Base-by-base conservation (phyloP, 2,797 vertebrate genomes). In the Chanos chanos region DNA sequence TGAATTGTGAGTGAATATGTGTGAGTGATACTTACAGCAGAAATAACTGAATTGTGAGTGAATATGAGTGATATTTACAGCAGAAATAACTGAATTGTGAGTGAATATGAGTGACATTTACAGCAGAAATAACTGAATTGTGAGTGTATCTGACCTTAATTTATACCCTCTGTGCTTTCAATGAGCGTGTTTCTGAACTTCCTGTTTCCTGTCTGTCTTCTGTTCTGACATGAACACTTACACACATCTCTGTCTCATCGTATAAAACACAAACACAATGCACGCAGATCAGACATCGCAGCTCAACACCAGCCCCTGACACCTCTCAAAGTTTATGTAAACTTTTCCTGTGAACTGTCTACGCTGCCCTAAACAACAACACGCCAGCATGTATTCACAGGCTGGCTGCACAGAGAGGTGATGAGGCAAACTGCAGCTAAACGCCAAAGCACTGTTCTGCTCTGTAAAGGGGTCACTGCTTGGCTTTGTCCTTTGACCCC, bases 401-500 rank as follows among this genome's bases (percentile, higher is more conserved):
- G 33, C 5, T 7, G 4, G 24, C n/a, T 22, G 16, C n/a, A 33
- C 27, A 43, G 13, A 54, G 41, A 18, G 15, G 25, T 22, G 10
- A 8, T 57, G 21, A n/a, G 48, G 54, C 43, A 25, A 7, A 7
- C 15, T 25, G 19, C 43, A 30, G 40, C 18, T 55, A 43, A 60
- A n/a, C 30, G 27, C 53, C 44, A 59, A 48, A 45, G 43, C 34
- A 43, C 37, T 21, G 39, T 27, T 45, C 22, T 21, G 13, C 15
- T 5, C 15, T 18, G 22, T 12, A 34, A 51, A 22, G 2, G 22
- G 31, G 53, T 34, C 25, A 55, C 52, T 40, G 19, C 10, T 41
- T 43, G 47, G 33, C 36, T 55, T 70, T 61, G 50, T 53, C 24
- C 39, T 73, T 66, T 68, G 65, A 55, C 68, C 62, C 50, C 12